phyloP scores from a whole-genome alignment of 1,140 invertebrate genomes.

The Camponotus pennsylvanicus region DNA sequence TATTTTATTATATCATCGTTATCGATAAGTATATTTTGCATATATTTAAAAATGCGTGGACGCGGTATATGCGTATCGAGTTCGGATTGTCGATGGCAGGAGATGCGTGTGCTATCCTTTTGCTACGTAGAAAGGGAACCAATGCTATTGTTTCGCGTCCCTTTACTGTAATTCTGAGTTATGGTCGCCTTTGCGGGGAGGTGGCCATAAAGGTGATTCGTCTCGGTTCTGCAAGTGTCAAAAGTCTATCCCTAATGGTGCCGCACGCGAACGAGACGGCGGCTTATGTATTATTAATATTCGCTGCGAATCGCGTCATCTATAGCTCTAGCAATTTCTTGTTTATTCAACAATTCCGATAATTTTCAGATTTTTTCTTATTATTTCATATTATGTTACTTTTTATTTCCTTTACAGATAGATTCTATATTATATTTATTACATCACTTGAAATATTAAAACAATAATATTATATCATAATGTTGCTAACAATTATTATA shows the following conservation, averaged over 20 bases:
- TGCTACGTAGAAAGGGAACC: conserved; percentile 63
- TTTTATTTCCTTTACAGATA: neutral
- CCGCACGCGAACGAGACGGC: conserved; percentile 62
- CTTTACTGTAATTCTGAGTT: conserved; percentile 77
- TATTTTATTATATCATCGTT: conserved; percentile 51
- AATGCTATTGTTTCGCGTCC: conserved; percentile 73
- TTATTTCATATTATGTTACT: conserved; percentile 1
- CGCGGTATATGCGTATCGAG: neutral
- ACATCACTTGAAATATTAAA: neutral
- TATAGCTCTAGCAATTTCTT: neutral
- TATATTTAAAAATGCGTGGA: conserved; percentile 31
- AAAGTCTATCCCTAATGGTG: conserved; percentile 81
- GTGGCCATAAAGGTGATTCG: conserved; percentile 83
- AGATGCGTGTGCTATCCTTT: conserved; percentile 29
- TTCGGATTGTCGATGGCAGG: neutral
- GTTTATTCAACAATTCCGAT: neutral
- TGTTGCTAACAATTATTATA: neutral
- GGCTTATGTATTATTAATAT: conserved; percentile 76
- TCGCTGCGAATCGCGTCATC: neutral
- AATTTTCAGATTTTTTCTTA: neutral
- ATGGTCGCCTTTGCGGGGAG: conserved; percentile 76
- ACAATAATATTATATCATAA: neutral
- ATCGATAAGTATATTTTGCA: conserved; percentile 31
- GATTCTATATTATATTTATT: conserved; percentile 1
- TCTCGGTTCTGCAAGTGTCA: conserved; percentile 84